These are phyloP conservation scores for Albula goreensis DNA, from an alignment of 2,113 vertebrate species.

Conservation along the genomic window DNA sequence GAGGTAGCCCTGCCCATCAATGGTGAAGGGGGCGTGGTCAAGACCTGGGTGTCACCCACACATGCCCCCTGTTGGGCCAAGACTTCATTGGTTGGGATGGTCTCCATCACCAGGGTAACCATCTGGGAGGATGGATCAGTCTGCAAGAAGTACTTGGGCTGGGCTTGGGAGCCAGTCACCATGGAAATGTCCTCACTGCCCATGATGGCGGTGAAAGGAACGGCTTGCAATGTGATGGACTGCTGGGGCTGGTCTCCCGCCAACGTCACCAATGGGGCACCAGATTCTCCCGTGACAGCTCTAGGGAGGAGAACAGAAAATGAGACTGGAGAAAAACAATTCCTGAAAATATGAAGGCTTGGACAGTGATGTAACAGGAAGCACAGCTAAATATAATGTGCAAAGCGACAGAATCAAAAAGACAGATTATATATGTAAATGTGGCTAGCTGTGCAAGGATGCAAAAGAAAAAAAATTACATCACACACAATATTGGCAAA, in stretches of 20 bases:
- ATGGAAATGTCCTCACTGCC: not conserved
- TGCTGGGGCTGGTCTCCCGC: constrained; percentile 73
- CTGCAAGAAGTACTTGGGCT: constrained; percentile 81
- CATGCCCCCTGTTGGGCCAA: constrained; percentile 71
- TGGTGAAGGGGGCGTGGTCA: constrained; percentile 60
- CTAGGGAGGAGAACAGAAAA: constrained; percentile 46
- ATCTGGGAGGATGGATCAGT: constrained; percentile 77
- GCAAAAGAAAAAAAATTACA: too few relatives aligned
- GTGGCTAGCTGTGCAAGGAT: too few relatives aligned
- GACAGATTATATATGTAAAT: too few relatives aligned
- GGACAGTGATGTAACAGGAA: too few relatives aligned
- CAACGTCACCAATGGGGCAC: constrained; percentile 78
- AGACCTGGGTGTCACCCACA: constrained; percentile 63
- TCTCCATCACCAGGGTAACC: constrained; percentile 80
- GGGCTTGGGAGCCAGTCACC: not conserved
- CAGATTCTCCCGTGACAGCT: constrained; percentile 68
- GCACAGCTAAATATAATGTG: too few relatives aligned
- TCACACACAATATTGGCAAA: too few relatives aligned
- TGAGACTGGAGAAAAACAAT: not conserved
- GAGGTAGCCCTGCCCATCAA: constrained; percentile 63
- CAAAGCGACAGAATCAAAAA: too few relatives aligned
- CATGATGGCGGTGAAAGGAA: constrained; percentile 43
- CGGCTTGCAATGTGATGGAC: constrained; percentile 80
- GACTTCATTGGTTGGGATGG: constrained; percentile 69
- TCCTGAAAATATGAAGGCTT: not conserved